Base-by-base conservation (phyloP, 1,140 invertebrate genomes). In the Rhopalosiphum padi region DNA sequence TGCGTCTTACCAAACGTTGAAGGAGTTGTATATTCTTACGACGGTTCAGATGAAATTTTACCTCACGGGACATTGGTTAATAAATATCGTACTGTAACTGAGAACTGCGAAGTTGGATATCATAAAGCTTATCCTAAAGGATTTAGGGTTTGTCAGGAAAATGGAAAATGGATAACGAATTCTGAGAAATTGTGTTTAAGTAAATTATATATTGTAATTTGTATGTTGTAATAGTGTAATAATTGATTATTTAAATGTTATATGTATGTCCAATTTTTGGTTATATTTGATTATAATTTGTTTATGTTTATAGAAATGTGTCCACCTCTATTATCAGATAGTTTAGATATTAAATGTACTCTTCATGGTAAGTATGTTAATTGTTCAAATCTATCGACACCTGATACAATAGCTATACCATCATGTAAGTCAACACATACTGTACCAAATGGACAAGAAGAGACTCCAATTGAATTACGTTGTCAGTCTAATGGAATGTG, bases 121-220 rank as follows among this genome's bases (percentile, higher is more conserved):
- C 37, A 51, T 41, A 60, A 92, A 41, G 35, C 8, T 25, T n/a
- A 18, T 51, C 21, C 46, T 15, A 21, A n/a, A 25, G n/a, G 35
- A 25, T 30, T 37, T 25, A 85, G 46, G n/a, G 22, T 35, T 37
- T 92, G 91, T 85, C 15, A 21, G 37, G 30, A 5, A 4, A 35
- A 53, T 30, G 77, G 77, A 37, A 15, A 83, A n/a, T 92, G 91
- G 91, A 37, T 6, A 37, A 5, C 43, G 1, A 21, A 25, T 53
- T 48, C 30, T 30, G 46, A 51, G 11, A 85, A 48, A 23, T 53
- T 92, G 41, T 92, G 91, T 85, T 85, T 85, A 9, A 92, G 91
- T 92, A 85, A 85, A 77, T 85, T 35, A 51, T 87, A 25, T 7
- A 48, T 87, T 87, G 8, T 48, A 48, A 37, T 37, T 60, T 83